Conservation (phyloP, 1,140 invertebrate species). For the Pinna nobilis region DNA sequence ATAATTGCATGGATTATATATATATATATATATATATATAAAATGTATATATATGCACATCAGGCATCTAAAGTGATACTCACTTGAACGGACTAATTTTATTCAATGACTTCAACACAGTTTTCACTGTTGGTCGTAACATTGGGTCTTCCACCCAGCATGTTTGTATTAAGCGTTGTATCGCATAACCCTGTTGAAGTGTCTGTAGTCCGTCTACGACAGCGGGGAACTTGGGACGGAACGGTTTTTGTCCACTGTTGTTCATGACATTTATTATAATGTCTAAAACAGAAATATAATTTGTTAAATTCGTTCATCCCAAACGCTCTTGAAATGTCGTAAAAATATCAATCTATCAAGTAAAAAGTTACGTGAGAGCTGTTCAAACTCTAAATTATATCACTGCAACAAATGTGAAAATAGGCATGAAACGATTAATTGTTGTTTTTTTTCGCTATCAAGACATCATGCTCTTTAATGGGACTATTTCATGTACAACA, state of each 20-base stretch:
- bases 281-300: conserved; percentile 49
- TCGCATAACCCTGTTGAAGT: conserved; percentile 33
- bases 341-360: too few relatives aligned
- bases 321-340: too few relatives aligned
- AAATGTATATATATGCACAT: background rate
- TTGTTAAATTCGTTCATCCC: background rate
- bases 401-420: too few relatives aligned
- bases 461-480: too few relatives aligned
- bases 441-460: too few relatives aligned
- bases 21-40: background rate
- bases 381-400: too few relatives aligned
- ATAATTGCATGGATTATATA: background rate
- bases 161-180: conserved; percentile 49
- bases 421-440: too few relatives aligned
- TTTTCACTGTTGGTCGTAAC: conserved; percentile 50
- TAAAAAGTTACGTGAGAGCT: too few relatives aligned
- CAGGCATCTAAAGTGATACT: background rate
- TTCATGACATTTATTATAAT: conserved; percentile 51
- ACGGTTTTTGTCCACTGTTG: conserved; percentile 21
- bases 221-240: conserved; percentile 45
- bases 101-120: conserved; percentile 45
- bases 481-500: too few relatives aligned
- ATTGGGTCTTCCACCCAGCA: conserved; percentile 64
- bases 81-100: conserved; percentile 55
- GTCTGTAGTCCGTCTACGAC: conserved; percentile 28